Conservation (phyloP, 2,888 invertebrate species). For the Parascotia fuliginaria region DNA sequence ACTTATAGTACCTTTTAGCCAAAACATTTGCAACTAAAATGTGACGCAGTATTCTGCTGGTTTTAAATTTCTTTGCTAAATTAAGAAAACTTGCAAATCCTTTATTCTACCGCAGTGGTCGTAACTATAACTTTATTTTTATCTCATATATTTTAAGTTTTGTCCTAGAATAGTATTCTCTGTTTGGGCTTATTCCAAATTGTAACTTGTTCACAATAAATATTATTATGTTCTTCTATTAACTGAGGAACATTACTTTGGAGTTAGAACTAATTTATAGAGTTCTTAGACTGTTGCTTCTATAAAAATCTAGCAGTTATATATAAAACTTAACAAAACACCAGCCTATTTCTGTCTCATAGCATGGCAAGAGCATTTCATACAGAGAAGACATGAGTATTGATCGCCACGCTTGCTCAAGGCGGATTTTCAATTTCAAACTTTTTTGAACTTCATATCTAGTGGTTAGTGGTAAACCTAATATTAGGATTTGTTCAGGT, state of each 20-base stretch:
- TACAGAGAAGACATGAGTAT: too few species aligned
- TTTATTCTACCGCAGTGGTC: neutral
- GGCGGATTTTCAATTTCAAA: too few species aligned
- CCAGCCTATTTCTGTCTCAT: too few species aligned
- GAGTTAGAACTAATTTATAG: neutral
- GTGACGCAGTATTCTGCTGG: neutral
- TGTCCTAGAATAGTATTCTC: neutral
- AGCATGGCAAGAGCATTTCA: too few species aligned
- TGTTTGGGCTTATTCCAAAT: slow-evolving; percentile 13
- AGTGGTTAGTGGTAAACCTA: too few species aligned
- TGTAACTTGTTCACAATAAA: slow-evolving; percentile 6
- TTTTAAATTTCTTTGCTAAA: neutral
- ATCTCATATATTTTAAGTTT: slow-evolving; percentile 2
- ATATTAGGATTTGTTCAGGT: too few species aligned
- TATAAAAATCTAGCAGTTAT: too few species aligned
- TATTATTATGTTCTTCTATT: neutral
- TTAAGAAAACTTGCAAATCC: neutral
- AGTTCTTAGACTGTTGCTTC: too few species aligned
- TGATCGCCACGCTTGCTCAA: too few species aligned
- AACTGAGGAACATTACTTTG: neutral
- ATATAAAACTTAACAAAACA: too few species aligned
- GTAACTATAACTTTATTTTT: slow-evolving; percentile 1
- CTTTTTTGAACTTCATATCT: too few species aligned
- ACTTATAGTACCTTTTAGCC: too few species aligned
- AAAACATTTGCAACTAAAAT: neutral